Evolutionary conservation across 2,113 vertebrate genomes (phyloP).

Genomic region (Ceyx melanurus): DNA sequence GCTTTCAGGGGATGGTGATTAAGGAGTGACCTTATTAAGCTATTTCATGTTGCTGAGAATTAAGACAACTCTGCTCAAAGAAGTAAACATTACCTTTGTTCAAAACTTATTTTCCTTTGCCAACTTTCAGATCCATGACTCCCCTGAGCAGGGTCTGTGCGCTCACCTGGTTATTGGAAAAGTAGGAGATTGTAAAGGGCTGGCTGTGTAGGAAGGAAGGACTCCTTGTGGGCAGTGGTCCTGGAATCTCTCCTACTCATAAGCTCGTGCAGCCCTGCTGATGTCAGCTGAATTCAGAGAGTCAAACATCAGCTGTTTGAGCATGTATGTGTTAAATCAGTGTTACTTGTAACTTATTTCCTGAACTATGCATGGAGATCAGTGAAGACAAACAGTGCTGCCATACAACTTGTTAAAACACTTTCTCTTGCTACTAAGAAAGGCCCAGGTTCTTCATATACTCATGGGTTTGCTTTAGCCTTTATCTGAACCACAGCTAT

Average conservation of each 20-base stretch:
- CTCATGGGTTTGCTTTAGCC: neutral
- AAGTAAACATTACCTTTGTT: neutral
- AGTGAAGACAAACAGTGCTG: neutral
- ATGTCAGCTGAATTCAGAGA: neutral
- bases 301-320: neutral
- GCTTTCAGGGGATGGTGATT: neutral
- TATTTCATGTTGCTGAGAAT: slow-evolving; percentile 3
- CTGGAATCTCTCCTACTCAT: neutral
- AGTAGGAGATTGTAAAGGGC: neutral
- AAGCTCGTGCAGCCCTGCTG: neutral
- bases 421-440: neutral
- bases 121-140: neutral
- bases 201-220: neutral
- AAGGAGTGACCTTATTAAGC: slow-evolving; percentile 51
- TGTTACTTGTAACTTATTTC: neutral
- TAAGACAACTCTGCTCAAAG: slow-evolving; percentile 4
- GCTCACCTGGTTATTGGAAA: neutral
- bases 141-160: neutral
- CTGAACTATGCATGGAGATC: neutral
- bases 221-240: neutral
- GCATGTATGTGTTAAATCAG: neutral
- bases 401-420: neutral
- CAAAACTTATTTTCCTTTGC: neutral
- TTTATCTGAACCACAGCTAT: neutral
- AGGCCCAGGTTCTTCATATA: neutral